Evolutionary conservation across 2,113 vertebrate species (phyloP).

Genomic region (Bubo scandiacus): DNA sequence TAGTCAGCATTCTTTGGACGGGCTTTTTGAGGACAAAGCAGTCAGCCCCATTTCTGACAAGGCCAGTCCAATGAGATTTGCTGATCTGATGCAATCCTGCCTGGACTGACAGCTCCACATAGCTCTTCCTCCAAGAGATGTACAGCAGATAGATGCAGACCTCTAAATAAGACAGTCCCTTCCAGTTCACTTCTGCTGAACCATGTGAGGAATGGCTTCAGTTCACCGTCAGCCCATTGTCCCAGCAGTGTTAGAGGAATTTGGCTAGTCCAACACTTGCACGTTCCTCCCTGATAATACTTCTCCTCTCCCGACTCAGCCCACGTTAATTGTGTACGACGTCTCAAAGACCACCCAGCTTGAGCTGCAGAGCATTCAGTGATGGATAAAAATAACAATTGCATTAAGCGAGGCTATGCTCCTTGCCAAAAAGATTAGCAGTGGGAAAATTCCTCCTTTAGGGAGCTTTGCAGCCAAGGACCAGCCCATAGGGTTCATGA

Average conservation of each 20-base stretch:
- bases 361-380: background rate
- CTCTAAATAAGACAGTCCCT: background rate
- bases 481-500: background rate
- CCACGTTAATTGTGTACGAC: rapidly evolving
- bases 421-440: conserved; percentile 12
- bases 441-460: conserved; percentile 31
- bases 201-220: rapidly evolving
- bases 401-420: background rate
- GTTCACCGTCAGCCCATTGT: background rate
- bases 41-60: background rate
- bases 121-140: background rate
- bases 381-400: conserved; percentile 33
- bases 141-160: background rate
- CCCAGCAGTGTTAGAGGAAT: background rate
- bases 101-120: rapidly evolving
- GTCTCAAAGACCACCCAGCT: conserved; percentile 32
- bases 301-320: background rate
- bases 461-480: conserved; percentile 11
- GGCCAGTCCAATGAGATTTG: background rate
- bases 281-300: background rate
- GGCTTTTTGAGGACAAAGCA: background rate
- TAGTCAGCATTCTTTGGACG: rapidly evolving
- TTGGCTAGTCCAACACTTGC: rapidly evolving
- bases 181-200: background rate
- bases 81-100: background rate